Evolutionary conservation across 2,797 vertebrate species (phyloP), one percentile per base, ranked within the genome.

Genomic region (Peromyscus melanophrys): DNA sequence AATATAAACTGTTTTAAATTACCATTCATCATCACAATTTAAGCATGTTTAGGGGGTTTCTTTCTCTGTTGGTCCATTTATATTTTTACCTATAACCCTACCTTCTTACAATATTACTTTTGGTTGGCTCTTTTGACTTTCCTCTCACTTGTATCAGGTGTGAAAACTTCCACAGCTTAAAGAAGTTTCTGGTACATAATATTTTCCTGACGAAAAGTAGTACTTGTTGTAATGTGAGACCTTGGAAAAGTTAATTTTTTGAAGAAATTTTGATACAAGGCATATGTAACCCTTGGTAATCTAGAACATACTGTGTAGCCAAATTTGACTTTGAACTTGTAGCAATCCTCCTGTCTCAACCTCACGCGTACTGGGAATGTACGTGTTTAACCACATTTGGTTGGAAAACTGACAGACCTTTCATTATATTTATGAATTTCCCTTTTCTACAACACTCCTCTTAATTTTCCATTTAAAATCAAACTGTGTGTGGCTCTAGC

Each of bases 201-300:
- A 89, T 89, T 86, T 96, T 86, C 29, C 57, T 92, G 11, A 10
- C 17, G 25, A 63, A 37, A 95, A 89, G 25, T 13, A 82, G 17
- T 88, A 85, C 1, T 57, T 95, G 94, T 93, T 77, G 9, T 82
- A 46, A 91, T 89, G 61, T 86, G 73, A 86, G 17, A 34, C 27
- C 12, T 69, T 87, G 71, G 63, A 85, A 94, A n/a, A 89, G 40
- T 63, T 63, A 75, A 27, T 37, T 11, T 21, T 63, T 61, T 61
- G 40, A 82, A 43, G 81, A 43, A 43, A 63, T 43, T 43, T 43
- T 83, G 27, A 43, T 43, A 43, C 8, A 43, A 43, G 25, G 17
- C 25, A 43, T 92, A 49, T 85, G 21, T n/a, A 67, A 3, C 31
- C 43, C 21, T 86, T 11, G 43, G 6, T 61, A 27, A 61, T 29